phyloP scores from a whole-genome alignment of 2,797 vertebrate genomes.

The Scyliorhinus canicula region DNA sequence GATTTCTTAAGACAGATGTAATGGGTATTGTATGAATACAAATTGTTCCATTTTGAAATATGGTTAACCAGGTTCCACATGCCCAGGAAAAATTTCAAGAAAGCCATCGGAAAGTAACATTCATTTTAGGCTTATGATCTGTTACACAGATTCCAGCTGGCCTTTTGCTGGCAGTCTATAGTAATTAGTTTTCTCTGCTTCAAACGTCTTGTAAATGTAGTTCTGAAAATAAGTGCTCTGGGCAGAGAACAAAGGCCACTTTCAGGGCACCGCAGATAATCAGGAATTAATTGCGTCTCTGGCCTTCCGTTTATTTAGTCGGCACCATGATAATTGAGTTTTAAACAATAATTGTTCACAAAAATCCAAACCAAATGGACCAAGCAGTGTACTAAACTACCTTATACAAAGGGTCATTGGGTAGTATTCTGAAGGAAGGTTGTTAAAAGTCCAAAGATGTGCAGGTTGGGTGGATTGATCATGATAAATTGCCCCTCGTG shows the following conservation, averaged over 20 bases:
- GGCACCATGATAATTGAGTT: not conserved
- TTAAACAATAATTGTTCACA: constrained; percentile 28
- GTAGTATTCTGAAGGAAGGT: not conserved
- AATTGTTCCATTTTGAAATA: not conserved
- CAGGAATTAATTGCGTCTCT: not conserved
- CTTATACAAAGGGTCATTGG: not conserved
- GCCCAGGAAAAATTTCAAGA: not conserved
- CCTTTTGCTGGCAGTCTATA: not conserved
- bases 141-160: not conserved
- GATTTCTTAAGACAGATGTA: not conserved
- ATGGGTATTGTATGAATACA: not conserved
- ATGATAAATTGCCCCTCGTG: no score
- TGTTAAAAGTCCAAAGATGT: no score
- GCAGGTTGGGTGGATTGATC: no score
- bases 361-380: not conserved
- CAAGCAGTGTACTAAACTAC: not conserved
- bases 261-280: not conserved
- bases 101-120: not conserved
- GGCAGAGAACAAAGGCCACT: not conserved
- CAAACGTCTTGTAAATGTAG: constrained; percentile 13
- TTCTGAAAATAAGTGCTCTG: not conserved
- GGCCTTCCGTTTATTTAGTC: constrained; percentile 13
- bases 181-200: not conserved
- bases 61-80: not conserved
- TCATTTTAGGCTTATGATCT: not conserved